These are phyloP conservation scores for Acanthurus leucopareius DNA, from an alignment of 2,797 vertebrate genomes.

Conservation along the genomic window DNA sequence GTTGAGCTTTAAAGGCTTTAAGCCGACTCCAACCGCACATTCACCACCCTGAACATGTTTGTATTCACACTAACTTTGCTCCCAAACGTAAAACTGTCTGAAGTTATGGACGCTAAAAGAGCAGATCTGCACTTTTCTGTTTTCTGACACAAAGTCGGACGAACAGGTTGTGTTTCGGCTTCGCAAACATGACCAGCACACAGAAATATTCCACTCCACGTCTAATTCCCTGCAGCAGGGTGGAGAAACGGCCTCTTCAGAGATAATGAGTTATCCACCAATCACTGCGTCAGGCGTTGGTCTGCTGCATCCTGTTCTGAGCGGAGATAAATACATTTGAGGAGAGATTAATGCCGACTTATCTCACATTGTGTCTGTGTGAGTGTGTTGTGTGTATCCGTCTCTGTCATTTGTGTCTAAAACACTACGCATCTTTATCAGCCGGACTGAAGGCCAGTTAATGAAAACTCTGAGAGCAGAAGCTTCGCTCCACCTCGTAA, in stretches of 20 bases:
- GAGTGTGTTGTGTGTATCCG: neutral
- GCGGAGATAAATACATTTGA: neutral
- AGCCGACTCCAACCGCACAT: no score
- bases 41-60: no score
- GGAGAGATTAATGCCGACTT: neutral
- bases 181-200: conserved; percentile 3
- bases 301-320: conserved; percentile 9
- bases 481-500: no score
- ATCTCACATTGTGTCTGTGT: neutral
- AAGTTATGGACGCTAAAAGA: no score
- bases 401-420: no score
- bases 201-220: neutral
- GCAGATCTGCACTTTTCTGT: neutral
- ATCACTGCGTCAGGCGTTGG: conserved; percentile 1
- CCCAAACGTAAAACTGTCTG: no score
- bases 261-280: conserved; percentile 32
- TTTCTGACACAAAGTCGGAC: neutral
- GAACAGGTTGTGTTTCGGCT: neutral
- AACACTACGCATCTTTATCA: neutral
- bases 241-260: conserved; percentile 26
- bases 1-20: no score
- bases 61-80: no score
- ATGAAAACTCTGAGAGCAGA: no score
- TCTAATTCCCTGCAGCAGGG: conserved; percentile 26
- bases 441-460: no score